phyloP scores from a whole-genome alignment of 2,113 vertebrate species.

The Bubo blakistoni region DNA sequence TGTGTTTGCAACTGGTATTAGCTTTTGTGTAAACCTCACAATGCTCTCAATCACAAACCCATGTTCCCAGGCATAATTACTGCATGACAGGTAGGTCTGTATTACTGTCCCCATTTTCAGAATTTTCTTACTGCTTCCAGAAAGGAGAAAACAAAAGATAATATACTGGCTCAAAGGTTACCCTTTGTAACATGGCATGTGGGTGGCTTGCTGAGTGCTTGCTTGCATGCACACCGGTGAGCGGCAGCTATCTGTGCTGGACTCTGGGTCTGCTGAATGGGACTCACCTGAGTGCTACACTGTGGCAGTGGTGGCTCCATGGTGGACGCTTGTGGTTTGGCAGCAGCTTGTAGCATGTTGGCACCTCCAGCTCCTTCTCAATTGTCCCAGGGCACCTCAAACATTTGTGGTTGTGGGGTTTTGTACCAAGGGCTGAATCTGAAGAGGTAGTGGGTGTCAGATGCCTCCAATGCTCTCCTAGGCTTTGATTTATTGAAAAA shows the following conservation, averaged over 20 bases:
- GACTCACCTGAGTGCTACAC: not conserved
- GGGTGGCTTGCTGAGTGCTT: not conserved
- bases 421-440: not conserved
- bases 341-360: rapidly evolving
- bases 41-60: not conserved
- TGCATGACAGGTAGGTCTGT: not conserved
- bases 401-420: not conserved
- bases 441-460: not conserved
- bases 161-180: not conserved
- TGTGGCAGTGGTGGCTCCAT: not conserved
- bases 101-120: not conserved
- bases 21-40: no score
- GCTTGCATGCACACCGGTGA: rapidly evolving
- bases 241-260: not conserved
- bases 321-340: rapidly evolving
- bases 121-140: not conserved
- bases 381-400: not conserved
- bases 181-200: rapidly evolving
- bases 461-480: not conserved
- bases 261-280: not conserved
- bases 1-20: not conserved
- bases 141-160: not conserved
- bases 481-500: not conserved
- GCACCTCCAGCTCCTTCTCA: not conserved
- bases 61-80: not conserved